Conservation (phyloP, 2,888 invertebrate genomes). For the Melanargia galathea region DNA sequence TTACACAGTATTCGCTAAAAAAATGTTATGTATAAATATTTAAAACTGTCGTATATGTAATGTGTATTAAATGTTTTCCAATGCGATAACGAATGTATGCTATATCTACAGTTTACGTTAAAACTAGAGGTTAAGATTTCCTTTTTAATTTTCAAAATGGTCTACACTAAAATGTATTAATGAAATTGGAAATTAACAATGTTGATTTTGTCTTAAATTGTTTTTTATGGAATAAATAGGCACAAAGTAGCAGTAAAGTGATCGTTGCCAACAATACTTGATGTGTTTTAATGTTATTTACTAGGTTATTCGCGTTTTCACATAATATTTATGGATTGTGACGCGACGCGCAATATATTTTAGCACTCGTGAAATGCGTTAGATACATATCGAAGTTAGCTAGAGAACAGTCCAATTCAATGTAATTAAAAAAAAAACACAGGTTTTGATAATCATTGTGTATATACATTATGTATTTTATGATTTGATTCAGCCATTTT, state of each 20-base stretch:
- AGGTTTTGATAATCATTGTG: constrained; percentile 3
- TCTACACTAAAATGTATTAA: not conserved
- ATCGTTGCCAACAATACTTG: constrained; percentile 18
- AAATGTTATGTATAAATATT: constrained; percentile 40
- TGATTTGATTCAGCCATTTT: constrained; percentile 1
- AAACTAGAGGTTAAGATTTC: constrained; percentile 13
- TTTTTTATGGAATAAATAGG: constrained; percentile 26
- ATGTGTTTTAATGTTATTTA: constrained; percentile 19
- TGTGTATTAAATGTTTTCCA: constrained; percentile 24
- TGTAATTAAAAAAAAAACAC: constrained; percentile 4
- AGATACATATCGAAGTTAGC: constrained; percentile 43
- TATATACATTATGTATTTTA: not conserved
- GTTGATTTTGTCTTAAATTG: constrained; percentile 15
- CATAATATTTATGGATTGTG: not conserved
- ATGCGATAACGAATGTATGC: constrained; percentile 12
- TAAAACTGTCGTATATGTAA: constrained; percentile 35
- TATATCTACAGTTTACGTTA: constrained; percentile 20
- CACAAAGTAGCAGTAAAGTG: constrained; percentile 26
- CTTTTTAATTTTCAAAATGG: constrained; percentile 3
- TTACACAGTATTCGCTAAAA: constrained; percentile 48
- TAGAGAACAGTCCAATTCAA: constrained; percentile 27
- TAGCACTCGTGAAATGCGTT: constrained; percentile 24
- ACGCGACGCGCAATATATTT: constrained; percentile 31
- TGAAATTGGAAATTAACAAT: not conserved
- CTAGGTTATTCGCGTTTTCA: constrained; percentile 16